Percentiles rank a stretch among this genome's conserved stretches.
Evolutionary conservation across 92 coral and sea anemone genomes (phyloP).

Genomic region (Bergia puertoricense): DNA sequence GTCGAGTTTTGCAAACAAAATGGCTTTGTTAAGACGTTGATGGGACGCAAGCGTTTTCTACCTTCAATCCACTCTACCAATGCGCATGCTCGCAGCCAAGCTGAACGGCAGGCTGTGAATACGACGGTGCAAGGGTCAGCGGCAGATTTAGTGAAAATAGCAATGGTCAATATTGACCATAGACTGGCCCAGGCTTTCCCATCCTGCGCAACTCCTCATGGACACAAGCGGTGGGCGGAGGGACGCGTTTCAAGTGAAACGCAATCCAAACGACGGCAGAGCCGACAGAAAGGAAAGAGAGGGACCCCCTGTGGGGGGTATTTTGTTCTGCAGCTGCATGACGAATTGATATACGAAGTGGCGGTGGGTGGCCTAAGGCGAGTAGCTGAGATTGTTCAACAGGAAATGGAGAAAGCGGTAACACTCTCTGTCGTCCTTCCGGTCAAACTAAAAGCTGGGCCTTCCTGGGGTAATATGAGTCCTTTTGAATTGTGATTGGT

Average conservation of each 20-base stretch:
- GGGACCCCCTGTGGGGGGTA: conserved; percentile 73
- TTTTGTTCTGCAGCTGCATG: conserved; percentile 92
- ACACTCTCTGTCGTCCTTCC: conserved; percentile 82
- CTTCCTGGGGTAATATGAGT: conserved; percentile 95
- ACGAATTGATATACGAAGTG: conserved; percentile 89
- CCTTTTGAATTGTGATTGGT: conserved; percentile 68
- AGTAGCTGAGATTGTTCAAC: conserved; percentile 83
- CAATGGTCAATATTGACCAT: conserved; percentile 92
- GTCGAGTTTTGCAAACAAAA: conserved; percentile 81
- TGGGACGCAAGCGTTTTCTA: conserved; percentile 82
- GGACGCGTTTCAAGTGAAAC: conserved; percentile 16
- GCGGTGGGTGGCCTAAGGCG: conserved; percentile 68
- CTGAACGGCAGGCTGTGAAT: conserved; percentile 97
- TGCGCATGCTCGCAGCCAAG: conserved; percentile 88
- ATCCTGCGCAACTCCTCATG: conserved; percentile 71
- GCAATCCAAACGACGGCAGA: conserved; percentile 43
- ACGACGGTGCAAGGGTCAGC: conserved; percentile 99
- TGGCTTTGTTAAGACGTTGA: conserved; percentile 86
- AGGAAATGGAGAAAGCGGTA: conserved; percentile 92
- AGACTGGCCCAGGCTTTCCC: conserved; percentile 71
- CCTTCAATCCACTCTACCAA: conserved; percentile 85
- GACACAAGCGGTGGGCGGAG: conserved; percentile 52
- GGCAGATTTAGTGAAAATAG: conserved; percentile 93
- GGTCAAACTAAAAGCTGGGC: conserved; percentile 94
- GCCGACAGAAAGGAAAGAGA: conserved; percentile 54